These are phyloP conservation scores for Leptogaster cylindrica DNA, from an alignment of 2,888 invertebrate genomes.

Conservation along the genomic window DNA sequence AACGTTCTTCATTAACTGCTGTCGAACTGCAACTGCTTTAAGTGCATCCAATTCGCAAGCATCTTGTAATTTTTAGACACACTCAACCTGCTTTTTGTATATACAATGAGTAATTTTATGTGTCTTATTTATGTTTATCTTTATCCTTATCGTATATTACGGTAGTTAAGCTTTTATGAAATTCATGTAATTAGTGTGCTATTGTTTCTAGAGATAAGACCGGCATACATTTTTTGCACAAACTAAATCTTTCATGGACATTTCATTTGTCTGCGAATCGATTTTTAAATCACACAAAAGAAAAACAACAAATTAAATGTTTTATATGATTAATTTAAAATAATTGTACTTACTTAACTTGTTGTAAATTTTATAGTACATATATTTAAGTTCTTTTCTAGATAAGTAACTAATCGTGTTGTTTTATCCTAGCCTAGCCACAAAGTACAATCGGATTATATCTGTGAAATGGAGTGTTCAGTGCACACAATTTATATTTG, in stretches of 20 bases:
- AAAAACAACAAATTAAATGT: conserved; percentile 1
- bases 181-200: not conserved
- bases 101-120: not conserved
- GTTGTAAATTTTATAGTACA: conserved; percentile 33
- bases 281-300: not conserved
- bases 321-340: conserved; percentile 23
- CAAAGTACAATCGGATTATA: conserved; percentile 14
- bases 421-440: conserved; percentile 25
- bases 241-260: too few relatives aligned
- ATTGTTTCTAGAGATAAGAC: too few relatives aligned
- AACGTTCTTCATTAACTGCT: conserved; percentile 8
- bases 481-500: conserved; percentile 20
- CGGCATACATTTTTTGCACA: too few relatives aligned
- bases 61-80: not conserved
- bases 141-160: conserved; percentile 33
- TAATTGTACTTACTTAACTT: conserved; percentile 2
- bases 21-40: not conserved
- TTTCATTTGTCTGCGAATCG: not conserved
- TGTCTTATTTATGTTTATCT: not conserved
- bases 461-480: conserved; percentile 35
- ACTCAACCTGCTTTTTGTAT: not conserved
- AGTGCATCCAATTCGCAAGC: not conserved
- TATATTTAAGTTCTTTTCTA: not conserved
- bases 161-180: conserved; percentile 27
- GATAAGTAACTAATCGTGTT: conserved; percentile 21